phyloP scores from a whole-genome alignment of 2,797 vertebrate species.

The Ctenopoma kingsleyae region DNA sequence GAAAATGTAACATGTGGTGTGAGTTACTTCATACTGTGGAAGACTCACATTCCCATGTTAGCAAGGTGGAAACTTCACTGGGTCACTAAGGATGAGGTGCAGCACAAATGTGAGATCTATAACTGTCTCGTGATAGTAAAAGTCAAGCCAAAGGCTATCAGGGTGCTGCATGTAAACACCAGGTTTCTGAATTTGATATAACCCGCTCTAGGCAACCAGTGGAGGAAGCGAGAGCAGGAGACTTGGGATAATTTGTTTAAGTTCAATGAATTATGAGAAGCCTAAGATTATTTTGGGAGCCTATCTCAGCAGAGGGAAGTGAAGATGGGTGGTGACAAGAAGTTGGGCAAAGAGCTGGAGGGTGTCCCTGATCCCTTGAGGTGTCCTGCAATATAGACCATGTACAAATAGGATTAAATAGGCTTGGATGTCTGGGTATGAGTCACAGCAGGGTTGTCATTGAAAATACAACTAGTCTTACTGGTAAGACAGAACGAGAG shows the following conservation, averaged over 20 bases:
- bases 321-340: constrained; percentile 52
- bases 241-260: constrained; percentile 35
- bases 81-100: not conserved
- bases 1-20: not conserved
- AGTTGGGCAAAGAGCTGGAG: constrained; percentile 50
- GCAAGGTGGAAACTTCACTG: not conserved
- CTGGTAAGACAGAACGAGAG: constrained; percentile 2
- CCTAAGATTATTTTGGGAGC: constrained; percentile 13
- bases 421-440: constrained; percentile 30
- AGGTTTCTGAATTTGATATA: constrained; percentile 40
- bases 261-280: constrained; percentile 44
- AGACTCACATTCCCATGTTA: not conserved
- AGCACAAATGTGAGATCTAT: constrained; percentile 1
- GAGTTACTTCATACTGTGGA: not conserved
- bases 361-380: constrained; percentile 39
- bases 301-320: constrained; percentile 14
- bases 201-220: constrained; percentile 24
- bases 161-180: constrained; percentile 16
- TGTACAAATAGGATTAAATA: constrained; percentile 41
- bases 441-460: constrained; percentile 36
- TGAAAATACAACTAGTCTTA: constrained; percentile 25
- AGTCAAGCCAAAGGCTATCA: constrained; percentile 12
- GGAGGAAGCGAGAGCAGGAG: constrained; percentile 13
- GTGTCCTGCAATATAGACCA: constrained; percentile 42
- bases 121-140: constrained; percentile 3